phyloP scores from a whole-genome alignment of 23 tunicate species.

The Ascidia mentula region DNA sequence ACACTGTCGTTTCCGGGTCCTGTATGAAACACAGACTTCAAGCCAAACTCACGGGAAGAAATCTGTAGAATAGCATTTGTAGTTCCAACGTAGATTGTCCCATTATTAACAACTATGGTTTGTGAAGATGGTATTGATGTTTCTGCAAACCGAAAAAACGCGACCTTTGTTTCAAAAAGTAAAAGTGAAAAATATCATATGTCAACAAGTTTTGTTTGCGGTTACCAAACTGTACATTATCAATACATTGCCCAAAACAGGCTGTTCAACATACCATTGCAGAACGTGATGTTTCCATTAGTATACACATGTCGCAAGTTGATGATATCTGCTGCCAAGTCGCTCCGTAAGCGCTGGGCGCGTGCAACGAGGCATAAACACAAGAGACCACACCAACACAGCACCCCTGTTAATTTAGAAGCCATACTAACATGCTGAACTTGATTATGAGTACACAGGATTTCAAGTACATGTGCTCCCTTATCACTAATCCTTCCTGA shows the following conservation, averaged over 20 bases:
- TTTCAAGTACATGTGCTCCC: too few species aligned
- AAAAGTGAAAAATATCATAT: not conserved
- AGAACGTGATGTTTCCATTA: not conserved
- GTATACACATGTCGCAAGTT: not conserved
- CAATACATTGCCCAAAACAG: not conserved
- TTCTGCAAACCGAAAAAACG: constrained; percentile 10
- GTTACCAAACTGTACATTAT: not conserved
- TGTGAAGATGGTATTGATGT: not conserved
- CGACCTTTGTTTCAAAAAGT: not conserved
- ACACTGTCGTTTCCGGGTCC: constrained; percentile 58
- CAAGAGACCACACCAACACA: not conserved
- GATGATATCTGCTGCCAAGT: not conserved
- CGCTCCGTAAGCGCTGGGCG: not conserved
- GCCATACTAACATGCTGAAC: too few species aligned
- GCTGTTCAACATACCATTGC: not conserved
- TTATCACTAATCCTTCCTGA: too few species aligned
- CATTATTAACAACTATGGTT: constrained; percentile 10
- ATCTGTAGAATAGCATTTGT: constrained; percentile 62
- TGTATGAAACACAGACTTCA: not conserved
- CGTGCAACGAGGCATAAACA: not conserved
- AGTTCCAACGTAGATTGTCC: constrained; percentile 58
- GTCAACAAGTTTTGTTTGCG: not conserved
- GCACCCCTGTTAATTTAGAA: not conserved
- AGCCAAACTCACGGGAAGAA: constrained; percentile 6
- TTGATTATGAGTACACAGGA: too few species aligned